Evolutionary conservation across 2,113 vertebrate species (phyloP).

Genomic region (Madoqua kirkii): DNA sequence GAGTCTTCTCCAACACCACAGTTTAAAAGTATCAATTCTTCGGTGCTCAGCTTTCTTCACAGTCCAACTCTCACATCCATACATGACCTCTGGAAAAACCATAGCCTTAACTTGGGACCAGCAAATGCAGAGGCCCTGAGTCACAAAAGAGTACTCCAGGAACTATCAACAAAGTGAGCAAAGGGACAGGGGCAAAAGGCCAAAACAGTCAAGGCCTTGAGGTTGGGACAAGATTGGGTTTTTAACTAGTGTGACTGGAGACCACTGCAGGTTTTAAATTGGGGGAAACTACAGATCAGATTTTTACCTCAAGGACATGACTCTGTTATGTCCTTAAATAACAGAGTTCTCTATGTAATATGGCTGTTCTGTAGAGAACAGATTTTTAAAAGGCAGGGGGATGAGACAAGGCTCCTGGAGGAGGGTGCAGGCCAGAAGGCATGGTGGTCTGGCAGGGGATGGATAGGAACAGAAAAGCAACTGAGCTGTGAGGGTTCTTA

Average conservation of each 20-base stretch:
- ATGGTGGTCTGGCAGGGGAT: not conserved
- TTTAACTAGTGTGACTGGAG: not conserved
- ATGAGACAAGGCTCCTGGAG: not conserved
- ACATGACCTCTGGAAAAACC: not conserved
- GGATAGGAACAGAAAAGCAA: not conserved
- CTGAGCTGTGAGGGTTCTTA: not conserved
- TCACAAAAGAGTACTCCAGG: not conserved
- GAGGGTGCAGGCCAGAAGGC: not conserved
- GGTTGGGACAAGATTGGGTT: not conserved
- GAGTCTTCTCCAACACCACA: not conserved
- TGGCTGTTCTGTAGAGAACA: not conserved
- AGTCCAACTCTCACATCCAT: not conserved
- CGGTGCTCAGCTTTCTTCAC: accelerated
- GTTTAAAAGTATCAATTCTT: not conserved
- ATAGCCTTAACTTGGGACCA: not conserved
- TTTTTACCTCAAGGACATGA: not conserved
- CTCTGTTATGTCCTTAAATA: not conserved
- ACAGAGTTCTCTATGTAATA: not conserved
- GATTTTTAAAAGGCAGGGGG: not conserved
- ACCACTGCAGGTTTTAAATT: not conserved
- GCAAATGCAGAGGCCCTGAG: not conserved
- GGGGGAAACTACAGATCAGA: not conserved
- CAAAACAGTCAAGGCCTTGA: not conserved
- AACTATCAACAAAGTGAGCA: not conserved
- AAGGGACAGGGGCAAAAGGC: not conserved